These are phyloP conservation scores for Botia almorhae DNA, from an alignment of 2,797 vertebrate species.

Conservation along the genomic window DNA sequence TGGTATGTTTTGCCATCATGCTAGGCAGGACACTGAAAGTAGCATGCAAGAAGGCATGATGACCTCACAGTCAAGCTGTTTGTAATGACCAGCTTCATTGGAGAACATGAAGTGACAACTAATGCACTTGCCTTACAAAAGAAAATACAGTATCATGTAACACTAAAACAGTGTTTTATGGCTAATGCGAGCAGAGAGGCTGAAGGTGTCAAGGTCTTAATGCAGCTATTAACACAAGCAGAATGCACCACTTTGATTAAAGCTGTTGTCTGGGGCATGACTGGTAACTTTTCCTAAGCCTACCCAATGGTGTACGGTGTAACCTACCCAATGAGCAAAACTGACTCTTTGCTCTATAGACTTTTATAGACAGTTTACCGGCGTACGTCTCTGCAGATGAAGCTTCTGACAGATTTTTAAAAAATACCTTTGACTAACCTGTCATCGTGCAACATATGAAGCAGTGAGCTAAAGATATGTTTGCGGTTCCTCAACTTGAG, in stretches of 20 bases:
- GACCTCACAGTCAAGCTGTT: background rate
- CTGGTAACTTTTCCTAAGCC: background rate
- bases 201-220: background rate
- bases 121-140: background rate
- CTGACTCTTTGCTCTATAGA: background rate
- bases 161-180: background rate
- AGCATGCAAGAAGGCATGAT: constrained; percentile 1
- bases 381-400: background rate
- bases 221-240: background rate
- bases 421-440: constrained; percentile 1
- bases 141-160: background rate
- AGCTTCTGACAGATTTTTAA: background rate
- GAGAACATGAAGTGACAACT: background rate
- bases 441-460: background rate
- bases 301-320: background rate
- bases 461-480: background rate
- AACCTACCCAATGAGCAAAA: background rate
- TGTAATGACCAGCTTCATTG: background rate
- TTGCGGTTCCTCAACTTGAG: background rate
- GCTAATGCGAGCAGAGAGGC: background rate
- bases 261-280: background rate
- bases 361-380: too few species aligned
- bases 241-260: background rate
- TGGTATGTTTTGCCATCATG: constrained; percentile 3
- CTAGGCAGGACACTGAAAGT: constrained; percentile 8